Conservation (phyloP, 1,140 invertebrate species). For the Drosophila chauvacae region DNA sequence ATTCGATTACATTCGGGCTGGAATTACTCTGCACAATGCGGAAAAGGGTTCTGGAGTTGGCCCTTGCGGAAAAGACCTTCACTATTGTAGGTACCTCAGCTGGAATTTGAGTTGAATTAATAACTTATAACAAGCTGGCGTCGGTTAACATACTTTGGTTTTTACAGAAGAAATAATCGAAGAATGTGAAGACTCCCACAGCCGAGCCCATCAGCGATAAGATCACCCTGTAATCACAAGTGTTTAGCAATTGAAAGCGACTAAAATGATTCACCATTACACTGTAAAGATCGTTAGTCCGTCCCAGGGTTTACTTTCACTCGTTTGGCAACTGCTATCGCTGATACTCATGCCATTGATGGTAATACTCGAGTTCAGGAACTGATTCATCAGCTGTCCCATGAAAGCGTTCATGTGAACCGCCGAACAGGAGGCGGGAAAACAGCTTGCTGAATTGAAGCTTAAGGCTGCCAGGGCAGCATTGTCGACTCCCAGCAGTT, state of each 20-base stretch:
- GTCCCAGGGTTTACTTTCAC: slow-evolving; percentile 12
- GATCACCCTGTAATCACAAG: slow-evolving; percentile 27
- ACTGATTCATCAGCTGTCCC: neutral
- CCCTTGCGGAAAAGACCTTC: slow-evolving; percentile 50
- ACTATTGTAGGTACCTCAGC: slow-evolving; percentile 7
- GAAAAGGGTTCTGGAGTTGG: slow-evolving; percentile 42
- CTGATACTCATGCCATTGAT: slow-evolving; percentile 6
- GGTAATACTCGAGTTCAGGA: neutral
- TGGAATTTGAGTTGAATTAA: neutral
- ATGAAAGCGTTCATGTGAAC: neutral
- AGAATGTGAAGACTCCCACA: slow-evolving; percentile 22
- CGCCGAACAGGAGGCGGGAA: slow-evolving; percentile 17
- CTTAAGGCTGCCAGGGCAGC: neutral
- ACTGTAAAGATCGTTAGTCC: slow-evolving; percentile 47
- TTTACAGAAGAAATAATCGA: slow-evolving; percentile 39
- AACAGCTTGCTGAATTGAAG: slow-evolving; percentile 1
- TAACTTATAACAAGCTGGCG: neutral
- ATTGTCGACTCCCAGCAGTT: neutral
- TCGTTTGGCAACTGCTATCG: slow-evolving; percentile 22
- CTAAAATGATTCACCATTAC: slow-evolving; percentile 7
- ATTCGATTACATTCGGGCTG: slow-evolving; percentile 75
- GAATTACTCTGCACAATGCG: slow-evolving; percentile 24
- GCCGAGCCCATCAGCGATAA: slow-evolving; percentile 26
- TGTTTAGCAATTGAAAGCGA: neutral
- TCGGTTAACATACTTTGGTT: slow-evolving; percentile 38